Evolutionary conservation across 2,113 vertebrate genomes (phyloP), one percentile per base, ranked within the genome.

Genomic region (Tetraodon nigroviridis): DNA sequence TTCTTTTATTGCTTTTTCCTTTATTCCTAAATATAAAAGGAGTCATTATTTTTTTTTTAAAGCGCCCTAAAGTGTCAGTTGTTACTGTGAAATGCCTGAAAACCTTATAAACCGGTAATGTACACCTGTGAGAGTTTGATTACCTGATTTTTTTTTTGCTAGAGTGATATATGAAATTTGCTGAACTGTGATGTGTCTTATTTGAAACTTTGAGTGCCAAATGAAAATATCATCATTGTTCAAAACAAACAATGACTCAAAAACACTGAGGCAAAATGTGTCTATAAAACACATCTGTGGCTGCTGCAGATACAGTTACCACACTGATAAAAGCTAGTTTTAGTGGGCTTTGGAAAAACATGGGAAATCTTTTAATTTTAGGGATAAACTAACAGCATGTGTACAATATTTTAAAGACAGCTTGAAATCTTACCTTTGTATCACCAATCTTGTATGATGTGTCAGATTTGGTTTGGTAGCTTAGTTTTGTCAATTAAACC

Each of bases 381-480:
- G 67, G 77, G 79, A 71, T 79, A 76, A 83, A 75, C 69, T 75
- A 68, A 63, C 73, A 75, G 73, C 61, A 51, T 40, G 59, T 71
- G 64, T 54, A 49, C 59, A 73, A 73, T 83, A 76, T 83, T 77
- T 77, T 81, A 78, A 75, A 69, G 76, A 19, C 61, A 53, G 41
- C 72, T 80, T 84, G 80, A 80, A 75, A 82, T 58, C 58, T 80
- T 74, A 80, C 82, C 82, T 72, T 66, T 74, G 2, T 46, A 17
- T 16, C n/a, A 12, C 32, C 32, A 37, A 37, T 8, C 32, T 37
- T 2, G 11, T 37, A 37, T 12, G 32, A 37, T 1, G 32, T 37
- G 29, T 11, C 32, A 37, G 32, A 37, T 37, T 37, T 37, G 0
- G 8, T 3, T 37, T 37, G 29, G 29, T 32, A 1, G 8, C 3